These are phyloP conservation scores for Tachycineta bicolor DNA, from an alignment of 2,113 vertebrate species.

Conservation along the genomic window DNA sequence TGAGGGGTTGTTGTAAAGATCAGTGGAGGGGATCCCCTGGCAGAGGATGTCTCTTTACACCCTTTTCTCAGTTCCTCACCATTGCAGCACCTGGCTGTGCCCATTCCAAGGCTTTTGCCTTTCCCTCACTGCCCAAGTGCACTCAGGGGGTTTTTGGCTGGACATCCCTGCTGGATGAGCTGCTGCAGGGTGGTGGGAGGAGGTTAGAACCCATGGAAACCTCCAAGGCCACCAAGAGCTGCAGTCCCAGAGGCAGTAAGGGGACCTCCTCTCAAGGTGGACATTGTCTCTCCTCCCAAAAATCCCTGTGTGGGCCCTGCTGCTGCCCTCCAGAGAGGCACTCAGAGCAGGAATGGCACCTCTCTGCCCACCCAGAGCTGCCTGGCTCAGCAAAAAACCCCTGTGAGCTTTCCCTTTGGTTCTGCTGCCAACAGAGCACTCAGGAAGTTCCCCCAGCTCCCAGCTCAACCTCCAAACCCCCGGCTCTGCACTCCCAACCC, in stretches of 20 bases:
- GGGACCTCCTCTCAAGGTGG: not conserved
- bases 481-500: not conserved
- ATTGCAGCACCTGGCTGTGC: not conserved
- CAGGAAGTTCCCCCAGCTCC: not conserved
- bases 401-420: not conserved
- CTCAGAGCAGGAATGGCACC: not conserved
- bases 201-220: not conserved
- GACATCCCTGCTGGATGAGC: not conserved
- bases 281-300: not conserved
- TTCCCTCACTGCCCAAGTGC: not conserved
- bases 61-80: not conserved
- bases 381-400: not conserved
- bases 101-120: not conserved
- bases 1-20: not conserved
- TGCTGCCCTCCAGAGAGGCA: not conserved
- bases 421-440: not conserved
- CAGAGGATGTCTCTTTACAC: not conserved
- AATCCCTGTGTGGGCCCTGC: accelerated
- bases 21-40: not conserved
- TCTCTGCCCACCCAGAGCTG: not conserved
- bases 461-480: not conserved
- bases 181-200: not conserved
- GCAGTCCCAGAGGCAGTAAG: not conserved
- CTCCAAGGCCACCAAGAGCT: not conserved
- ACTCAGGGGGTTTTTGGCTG: not conserved